phyloP scores from a whole-genome alignment of 1,140 invertebrate species.

The Hylyphantes graminicola region DNA sequence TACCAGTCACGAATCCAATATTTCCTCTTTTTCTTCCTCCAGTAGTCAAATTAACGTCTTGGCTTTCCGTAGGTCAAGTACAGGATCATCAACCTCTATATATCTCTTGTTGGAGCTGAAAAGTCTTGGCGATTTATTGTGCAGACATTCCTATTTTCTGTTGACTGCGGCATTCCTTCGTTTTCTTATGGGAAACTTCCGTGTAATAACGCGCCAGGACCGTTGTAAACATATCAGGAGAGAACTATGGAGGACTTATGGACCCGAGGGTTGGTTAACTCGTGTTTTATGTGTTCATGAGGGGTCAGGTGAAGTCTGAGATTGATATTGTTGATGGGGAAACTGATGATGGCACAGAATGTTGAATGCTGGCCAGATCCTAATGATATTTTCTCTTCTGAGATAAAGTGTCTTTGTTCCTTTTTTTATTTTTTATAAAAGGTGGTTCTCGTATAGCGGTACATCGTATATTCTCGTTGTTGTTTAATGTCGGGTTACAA shows the following conservation, averaged over 20 bases:
- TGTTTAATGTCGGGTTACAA: too few relatives aligned
- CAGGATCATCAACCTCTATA: slow-evolving; percentile 12
- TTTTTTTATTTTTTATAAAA: too few relatives aligned
- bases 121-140: too few relatives aligned
- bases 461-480: too few relatives aligned
- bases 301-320: too few relatives aligned
- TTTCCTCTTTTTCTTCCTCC: neutral
- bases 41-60: slow-evolving; percentile 4
- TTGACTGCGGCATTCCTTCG: neutral
- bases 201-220: neutral
- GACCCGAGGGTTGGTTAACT: slow-evolving; percentile 1
- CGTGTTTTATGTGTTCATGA: neutral
- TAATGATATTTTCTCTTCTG: too few relatives aligned
- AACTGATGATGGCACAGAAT: too few relatives aligned
- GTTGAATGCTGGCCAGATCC: too few relatives aligned
- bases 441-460: too few relatives aligned
- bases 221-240: neutral
- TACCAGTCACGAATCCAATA: slow-evolving; percentile 9
- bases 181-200: neutral
- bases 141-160: too few relatives aligned
- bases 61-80: neutral
- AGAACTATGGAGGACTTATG: slow-evolving; percentile 1
- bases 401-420: too few relatives aligned
- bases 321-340: too few relatives aligned
- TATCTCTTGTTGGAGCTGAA: neutral